A percentile compares a stretch with the other conserved stretches of the same genome.
Evolutionary conservation across 1,140 invertebrate genomes (phyloP).

Genomic region (Eurosta solidaginis): DNA sequence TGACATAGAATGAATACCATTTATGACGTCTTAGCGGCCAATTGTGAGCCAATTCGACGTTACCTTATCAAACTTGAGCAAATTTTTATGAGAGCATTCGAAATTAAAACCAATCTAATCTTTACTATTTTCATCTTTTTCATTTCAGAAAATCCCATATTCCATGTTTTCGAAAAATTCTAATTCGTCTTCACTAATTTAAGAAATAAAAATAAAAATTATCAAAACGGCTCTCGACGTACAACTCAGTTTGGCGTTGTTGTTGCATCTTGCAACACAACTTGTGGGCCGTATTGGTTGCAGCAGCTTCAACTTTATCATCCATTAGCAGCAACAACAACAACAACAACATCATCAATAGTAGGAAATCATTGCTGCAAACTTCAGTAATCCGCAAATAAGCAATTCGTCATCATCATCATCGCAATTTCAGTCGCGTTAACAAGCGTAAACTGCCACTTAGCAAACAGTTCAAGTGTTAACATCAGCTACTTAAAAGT

Average conservation of each 20-base stretch:
- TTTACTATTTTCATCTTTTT: background rate
- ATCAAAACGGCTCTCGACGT: background rate
- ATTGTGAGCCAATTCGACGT: too few species aligned
- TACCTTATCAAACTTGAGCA: too few species aligned
- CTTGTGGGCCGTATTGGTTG: too few species aligned
- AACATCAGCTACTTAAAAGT: background rate
- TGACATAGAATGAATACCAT: too few species aligned
- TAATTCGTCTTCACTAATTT: background rate
- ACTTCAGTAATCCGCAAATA: background rate
- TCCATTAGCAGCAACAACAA: background rate
- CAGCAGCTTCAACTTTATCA: background rate
- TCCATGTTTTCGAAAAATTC: background rate
- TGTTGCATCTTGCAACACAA: slow-evolving; percentile 6
- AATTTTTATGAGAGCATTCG: too few species aligned
- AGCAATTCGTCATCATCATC: background rate
- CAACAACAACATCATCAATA: background rate
- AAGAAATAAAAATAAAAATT: background rate
- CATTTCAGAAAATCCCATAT: slow-evolving; percentile 1
- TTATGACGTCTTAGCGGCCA: too few species aligned
- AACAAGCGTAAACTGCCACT: background rate
- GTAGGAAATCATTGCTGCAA: background rate
- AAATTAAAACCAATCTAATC: too few species aligned
- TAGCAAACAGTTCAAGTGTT: background rate
- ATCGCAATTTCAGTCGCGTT: too few species aligned
- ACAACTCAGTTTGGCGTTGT: background rate